Conservation (phyloP, 2,888 invertebrate genomes). For the Chesias legatella region DNA sequence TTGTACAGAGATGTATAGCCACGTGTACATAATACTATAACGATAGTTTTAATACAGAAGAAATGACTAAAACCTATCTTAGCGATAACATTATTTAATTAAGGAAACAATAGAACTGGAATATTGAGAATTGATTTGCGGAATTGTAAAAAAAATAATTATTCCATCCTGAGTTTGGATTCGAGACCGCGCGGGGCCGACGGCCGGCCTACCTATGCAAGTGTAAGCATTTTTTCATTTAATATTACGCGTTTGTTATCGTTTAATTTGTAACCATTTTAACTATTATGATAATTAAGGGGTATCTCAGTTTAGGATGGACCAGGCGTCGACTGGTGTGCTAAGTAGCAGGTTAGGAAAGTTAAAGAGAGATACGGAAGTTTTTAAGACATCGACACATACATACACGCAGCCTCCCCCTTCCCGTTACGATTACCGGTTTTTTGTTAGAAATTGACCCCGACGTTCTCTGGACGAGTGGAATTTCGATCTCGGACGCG, state of each 20-base stretch:
- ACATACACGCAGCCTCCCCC: constrained; percentile 64
- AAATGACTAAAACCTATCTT: constrained; percentile 70
- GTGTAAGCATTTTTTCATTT: constrained; percentile 78
- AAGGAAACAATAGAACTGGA: constrained; percentile 67
- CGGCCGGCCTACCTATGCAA: constrained; percentile 77
- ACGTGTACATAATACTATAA: constrained; percentile 66
- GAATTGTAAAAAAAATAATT: constrained; percentile 63
- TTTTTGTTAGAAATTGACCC: constrained; percentile 59
- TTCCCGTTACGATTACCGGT: constrained; percentile 45
- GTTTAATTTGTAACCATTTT: constrained; percentile 78
- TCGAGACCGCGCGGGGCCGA: constrained; percentile 55
- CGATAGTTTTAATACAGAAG: constrained; percentile 76
- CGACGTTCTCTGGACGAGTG: constrained; percentile 28
- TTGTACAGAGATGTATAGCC: constrained; percentile 74
- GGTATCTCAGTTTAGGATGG: constrained; percentile 79
- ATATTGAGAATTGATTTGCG: constrained; percentile 69
- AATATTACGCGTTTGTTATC: constrained; percentile 76
- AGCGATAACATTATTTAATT: constrained; percentile 71
- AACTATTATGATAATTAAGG: constrained; percentile 76
- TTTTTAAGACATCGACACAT: constrained; percentile 70
- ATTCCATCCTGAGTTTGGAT: constrained; percentile 68
- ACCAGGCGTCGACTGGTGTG: constrained; percentile 80
- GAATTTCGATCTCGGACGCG: constrained; percentile 10
- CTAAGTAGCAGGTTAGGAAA: constrained; percentile 68
- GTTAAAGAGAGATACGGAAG: constrained; percentile 59